phyloP scores from a whole-genome alignment of 2,797 vertebrate genomes.

The Garrulus glandarius region DNA sequence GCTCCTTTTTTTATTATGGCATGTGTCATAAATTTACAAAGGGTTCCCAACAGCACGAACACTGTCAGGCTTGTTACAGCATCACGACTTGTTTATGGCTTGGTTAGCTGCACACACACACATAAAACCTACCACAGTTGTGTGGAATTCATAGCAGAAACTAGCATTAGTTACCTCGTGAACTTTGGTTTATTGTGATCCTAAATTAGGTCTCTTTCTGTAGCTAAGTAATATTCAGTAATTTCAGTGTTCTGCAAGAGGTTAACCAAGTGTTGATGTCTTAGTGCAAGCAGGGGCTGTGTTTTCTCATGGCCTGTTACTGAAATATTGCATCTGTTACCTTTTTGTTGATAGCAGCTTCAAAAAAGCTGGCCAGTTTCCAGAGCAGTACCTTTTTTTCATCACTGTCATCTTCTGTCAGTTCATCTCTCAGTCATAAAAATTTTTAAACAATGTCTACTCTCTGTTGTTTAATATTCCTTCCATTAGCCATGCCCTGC shows the following conservation, averaged over 20 bases:
- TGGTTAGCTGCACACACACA: neutral
- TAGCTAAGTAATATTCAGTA: neutral
- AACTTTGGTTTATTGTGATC: neutral
- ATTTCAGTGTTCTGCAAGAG: neutral
- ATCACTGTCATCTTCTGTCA: slow-evolving; percentile 38
- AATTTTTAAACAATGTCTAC: slow-evolving; percentile 20
- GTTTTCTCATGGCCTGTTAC: neutral
- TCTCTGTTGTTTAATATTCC: slow-evolving; percentile 5
- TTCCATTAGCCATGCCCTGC: slow-evolving; percentile 25
- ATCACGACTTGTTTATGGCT: neutral
- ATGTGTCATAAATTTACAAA: neutral
- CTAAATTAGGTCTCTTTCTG: neutral
- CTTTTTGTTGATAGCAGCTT: neutral
- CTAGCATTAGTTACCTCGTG: neutral
- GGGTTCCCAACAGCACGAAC: neutral
- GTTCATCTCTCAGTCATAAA: slow-evolving; percentile 6
- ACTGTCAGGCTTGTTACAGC: neutral
- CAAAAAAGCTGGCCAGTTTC: neutral
- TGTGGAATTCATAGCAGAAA: neutral
- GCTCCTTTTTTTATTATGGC: neutral
- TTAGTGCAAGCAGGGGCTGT: neutral
- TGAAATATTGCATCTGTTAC: neutral
- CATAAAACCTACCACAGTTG: neutral
- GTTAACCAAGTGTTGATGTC: neutral
- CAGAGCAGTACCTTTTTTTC: slow-evolving; percentile 24